Evolutionary conservation across 2,113 vertebrate species (phyloP).

Genomic region (Ariopsis seemanni): DNA sequence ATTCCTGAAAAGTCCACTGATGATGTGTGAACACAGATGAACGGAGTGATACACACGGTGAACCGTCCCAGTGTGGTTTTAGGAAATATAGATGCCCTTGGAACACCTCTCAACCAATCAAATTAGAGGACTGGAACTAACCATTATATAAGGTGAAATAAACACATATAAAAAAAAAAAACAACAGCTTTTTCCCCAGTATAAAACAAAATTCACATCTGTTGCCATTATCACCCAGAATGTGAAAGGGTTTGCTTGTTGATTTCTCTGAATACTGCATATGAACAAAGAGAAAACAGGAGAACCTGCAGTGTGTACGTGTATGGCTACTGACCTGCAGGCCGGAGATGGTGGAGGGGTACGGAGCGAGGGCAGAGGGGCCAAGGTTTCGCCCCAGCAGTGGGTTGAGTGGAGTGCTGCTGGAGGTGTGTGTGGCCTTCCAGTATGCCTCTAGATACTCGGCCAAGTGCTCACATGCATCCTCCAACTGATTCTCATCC

Average conservation of each 20-base stretch:
- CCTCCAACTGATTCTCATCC: slow-evolving; percentile 93
- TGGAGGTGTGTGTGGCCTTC: slow-evolving; percentile 95
- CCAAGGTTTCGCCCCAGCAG: slow-evolving; percentile 91
- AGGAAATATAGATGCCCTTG: background rate
- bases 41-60: background rate
- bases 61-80: background rate
- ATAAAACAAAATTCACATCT: too few species aligned
- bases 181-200: background rate
- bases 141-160: background rate
- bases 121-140: background rate
- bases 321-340: slow-evolving; percentile 81
- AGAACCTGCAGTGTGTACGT: slow-evolving; percentile 2
- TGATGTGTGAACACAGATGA: background rate
- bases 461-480: slow-evolving; percentile 88
- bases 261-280: background rate
- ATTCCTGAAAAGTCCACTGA: background rate
- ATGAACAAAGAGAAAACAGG: background rate
- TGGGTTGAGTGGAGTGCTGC: slow-evolving; percentile 91
- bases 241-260: background rate
- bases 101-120: background rate
- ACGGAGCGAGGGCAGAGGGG: slow-evolving; percentile 85
- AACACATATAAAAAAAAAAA: too few species aligned
- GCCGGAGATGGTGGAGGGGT: slow-evolving; percentile 91
- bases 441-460: slow-evolving; percentile 95
- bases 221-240: too few species aligned